Percentiles rank a stretch among this genome's conserved stretches.
Conservation (phyloP, 1,140 invertebrate genomes). For the Coenobita brevimanus region DNA sequence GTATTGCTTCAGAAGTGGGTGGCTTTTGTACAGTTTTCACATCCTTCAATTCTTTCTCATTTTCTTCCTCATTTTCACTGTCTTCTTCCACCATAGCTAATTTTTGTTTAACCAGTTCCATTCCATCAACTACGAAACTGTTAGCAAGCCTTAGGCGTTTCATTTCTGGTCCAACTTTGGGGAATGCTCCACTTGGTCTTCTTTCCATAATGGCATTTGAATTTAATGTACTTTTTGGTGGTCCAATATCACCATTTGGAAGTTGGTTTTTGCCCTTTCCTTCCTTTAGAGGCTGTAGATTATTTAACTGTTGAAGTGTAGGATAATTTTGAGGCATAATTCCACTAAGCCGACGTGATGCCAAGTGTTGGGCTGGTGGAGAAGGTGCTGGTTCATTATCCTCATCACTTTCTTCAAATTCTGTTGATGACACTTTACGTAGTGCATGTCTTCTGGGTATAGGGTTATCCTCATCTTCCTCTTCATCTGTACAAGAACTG, state of each 20-base stretch:
- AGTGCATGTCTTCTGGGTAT: neutral
- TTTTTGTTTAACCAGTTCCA: constrained; percentile 3
- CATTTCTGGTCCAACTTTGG: constrained; percentile 49
- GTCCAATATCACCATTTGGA: constrained; percentile 1
- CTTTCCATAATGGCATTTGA: constrained; percentile 15
- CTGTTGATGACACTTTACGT: neutral
- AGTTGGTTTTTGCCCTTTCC: neutral
- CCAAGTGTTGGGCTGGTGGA: neutral
- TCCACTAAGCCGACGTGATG: constrained; percentile 40
- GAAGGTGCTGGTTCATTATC: neutral
- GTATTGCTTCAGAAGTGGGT: neutral
- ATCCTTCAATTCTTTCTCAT: neutral
- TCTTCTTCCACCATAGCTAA: constrained; percentile 54
- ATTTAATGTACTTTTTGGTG: neutral
- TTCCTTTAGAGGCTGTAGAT: neutral
- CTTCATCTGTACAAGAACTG: neutral
- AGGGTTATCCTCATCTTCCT: neutral
- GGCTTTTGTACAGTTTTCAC: no score
- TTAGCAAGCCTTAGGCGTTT: constrained; percentile 29
- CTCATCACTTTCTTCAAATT: constrained; percentile 29
- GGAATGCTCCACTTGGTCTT: constrained; percentile 57
- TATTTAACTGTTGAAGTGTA: neutral
- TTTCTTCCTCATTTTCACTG: constrained; percentile 52
- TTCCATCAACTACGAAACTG: neutral
- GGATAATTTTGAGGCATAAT: constrained; percentile 45